Conservation (phyloP, 2,888 invertebrate species). For the Chromoteleia sp. region DNA sequence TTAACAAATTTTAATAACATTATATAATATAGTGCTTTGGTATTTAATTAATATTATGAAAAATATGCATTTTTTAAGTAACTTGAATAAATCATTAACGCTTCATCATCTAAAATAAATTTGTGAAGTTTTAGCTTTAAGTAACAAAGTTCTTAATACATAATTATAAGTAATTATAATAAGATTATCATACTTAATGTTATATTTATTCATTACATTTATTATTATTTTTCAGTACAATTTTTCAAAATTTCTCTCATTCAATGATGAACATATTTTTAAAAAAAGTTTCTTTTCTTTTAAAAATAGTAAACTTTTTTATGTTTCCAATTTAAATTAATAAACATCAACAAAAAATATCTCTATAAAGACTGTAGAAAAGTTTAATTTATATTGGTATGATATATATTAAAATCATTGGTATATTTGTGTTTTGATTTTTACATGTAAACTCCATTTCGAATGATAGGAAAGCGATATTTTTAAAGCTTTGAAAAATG, state of each 20-base stretch:
- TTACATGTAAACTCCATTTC: conserved; percentile 18
- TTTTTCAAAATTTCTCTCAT: no score
- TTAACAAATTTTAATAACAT: conserved; percentile 10
- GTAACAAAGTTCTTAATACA: no score
- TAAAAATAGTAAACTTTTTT: no score
- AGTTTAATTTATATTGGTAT: not conserved
- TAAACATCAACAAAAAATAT: not conserved
- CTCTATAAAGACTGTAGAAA: not conserved
- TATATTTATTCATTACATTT: no score
- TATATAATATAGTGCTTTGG: not conserved
- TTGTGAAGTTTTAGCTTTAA: no score
- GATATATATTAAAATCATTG: not conserved
- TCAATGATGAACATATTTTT: no score
- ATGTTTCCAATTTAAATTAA: not conserved
- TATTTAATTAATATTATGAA: not conserved
- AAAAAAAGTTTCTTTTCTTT: no score
- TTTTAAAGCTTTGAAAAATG: not conserved
- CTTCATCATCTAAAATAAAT: no score
- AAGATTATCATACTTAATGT: no score
- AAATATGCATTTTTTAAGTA: not conserved
- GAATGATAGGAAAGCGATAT: not conserved
- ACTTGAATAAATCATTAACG: not conserved
- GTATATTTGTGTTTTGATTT: not conserved
- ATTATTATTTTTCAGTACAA: no score
- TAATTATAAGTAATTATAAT: no score